Evolutionary conservation across 2,888 invertebrate genomes (phyloP).

Genomic region (Polyploca ridens): DNA sequence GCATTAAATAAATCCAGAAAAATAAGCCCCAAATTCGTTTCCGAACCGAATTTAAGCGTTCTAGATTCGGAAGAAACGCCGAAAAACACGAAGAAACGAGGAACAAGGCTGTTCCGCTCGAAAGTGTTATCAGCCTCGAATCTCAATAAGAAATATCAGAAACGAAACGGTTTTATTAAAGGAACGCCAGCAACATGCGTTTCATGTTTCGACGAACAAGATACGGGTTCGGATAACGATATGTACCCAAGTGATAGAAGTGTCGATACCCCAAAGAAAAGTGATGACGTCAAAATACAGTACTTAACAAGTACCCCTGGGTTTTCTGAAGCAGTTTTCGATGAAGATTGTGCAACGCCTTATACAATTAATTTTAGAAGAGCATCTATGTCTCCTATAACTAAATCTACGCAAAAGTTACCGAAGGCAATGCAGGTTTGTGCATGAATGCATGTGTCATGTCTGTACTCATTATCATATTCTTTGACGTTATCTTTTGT

Average conservation of each 20-base stretch:
- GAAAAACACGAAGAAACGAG: constrained; percentile 69
- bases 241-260: constrained; percentile 27
- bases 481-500: constrained; percentile 12
- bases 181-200: constrained; percentile 75
- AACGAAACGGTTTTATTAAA: constrained; percentile 55
- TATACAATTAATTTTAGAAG: constrained; percentile 82
- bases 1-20: constrained; percentile 65
- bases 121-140: constrained; percentile 64
- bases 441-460: constrained; percentile 23
- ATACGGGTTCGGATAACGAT: constrained; percentile 61
- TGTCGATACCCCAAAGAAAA: constrained; percentile 62
- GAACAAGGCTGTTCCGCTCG: constrained; percentile 70
- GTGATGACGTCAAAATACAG: constrained; percentile 47
- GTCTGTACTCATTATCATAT: not conserved
- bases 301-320: constrained; percentile 80
- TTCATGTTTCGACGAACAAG: constrained; percentile 74
- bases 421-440: constrained; percentile 93
- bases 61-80: constrained; percentile 73
- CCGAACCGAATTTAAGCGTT: constrained; percentile 76
- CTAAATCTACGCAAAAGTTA: constrained; percentile 93
- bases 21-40: constrained; percentile 77
- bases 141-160: constrained; percentile 74
- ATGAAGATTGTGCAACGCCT: constrained; percentile 70
- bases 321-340: constrained; percentile 54
- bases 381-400: constrained; percentile 95